Conservation (phyloP, 2,888 invertebrate species). For the Tetrapedia diversipes region DNA sequence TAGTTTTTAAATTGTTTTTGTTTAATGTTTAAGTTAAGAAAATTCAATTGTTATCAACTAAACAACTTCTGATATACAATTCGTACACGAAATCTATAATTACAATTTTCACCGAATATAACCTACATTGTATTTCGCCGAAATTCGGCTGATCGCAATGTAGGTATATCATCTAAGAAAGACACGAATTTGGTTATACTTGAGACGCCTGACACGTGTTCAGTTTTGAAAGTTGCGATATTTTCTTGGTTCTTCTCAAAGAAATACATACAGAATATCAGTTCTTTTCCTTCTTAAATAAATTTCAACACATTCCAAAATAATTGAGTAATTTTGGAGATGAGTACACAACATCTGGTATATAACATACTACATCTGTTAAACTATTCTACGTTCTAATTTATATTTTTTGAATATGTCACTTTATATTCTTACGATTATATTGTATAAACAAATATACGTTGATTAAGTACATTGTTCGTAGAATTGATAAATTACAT, state of each 20-base stretch:
- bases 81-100: not conserved
- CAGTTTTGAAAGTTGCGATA: not conserved
- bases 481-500: not conserved
- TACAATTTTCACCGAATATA: not conserved
- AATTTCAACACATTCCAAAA: slow-evolving; percentile 1
- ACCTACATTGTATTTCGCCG: not conserved
- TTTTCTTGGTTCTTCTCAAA: not conserved
- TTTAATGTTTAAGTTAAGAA: not conserved
- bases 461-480: not conserved
- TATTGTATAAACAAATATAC: not conserved
- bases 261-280: not conserved
- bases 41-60: not conserved
- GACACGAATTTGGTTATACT: not conserved
- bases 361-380: slow-evolving; percentile 58
- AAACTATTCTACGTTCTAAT: slow-evolving; percentile 8
- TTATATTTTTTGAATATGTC: not conserved
- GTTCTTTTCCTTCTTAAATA: not conserved
- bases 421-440: not conserved
- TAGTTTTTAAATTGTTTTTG: not conserved
- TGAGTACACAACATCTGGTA: slow-evolving; percentile 58
- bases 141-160: slow-evolving; percentile 42
- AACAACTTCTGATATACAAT: not conserved
- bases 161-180: slow-evolving; percentile 5
- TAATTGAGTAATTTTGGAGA: not conserved
- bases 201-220: not conserved